These are phyloP conservation scores for Micrastur ruficollis DNA, from an alignment of 2,797 vertebrate species.

Conservation along the genomic window DNA sequence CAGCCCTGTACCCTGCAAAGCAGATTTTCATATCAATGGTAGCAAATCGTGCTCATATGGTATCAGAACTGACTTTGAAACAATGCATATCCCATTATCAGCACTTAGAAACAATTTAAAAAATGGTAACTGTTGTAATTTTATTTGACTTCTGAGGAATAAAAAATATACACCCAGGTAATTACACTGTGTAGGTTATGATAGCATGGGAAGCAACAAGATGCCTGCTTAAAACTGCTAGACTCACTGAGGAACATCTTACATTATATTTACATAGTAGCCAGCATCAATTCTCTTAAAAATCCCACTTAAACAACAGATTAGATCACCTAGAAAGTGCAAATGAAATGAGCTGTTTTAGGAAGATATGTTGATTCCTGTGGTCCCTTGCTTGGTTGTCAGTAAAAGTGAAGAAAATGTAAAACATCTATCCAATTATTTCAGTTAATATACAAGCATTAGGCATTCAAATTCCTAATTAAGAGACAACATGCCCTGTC, in stretches of 20 bases:
- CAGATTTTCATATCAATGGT: background rate
- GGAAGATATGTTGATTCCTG: constrained; percentile 71
- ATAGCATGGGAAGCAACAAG: background rate
- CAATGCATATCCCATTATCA: background rate
- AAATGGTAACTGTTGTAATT: background rate
- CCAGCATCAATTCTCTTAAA: background rate
- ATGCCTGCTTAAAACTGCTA: background rate
- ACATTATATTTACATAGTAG: background rate
- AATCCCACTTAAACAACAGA: constrained; percentile 20
- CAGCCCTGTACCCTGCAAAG: background rate
- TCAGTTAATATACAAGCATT: constrained; percentile 86
- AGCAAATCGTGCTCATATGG: background rate
- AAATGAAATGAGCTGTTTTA: constrained; percentile 68
- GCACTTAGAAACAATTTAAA: background rate
- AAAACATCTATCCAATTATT: constrained; percentile 90
- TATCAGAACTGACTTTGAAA: background rate
- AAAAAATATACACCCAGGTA: background rate
- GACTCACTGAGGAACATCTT: background rate
- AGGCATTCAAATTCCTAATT: constrained; percentile 90
- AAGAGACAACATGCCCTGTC: constrained; percentile 89
- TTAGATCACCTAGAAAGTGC: constrained; percentile 67
- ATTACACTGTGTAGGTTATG: background rate
- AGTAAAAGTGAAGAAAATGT: constrained; percentile 76
- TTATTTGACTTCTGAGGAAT: background rate
- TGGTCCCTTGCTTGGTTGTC: constrained; percentile 71